Base-by-base conservation (phyloP, 2,113 vertebrate species). In the Lathamus discolor region DNA sequence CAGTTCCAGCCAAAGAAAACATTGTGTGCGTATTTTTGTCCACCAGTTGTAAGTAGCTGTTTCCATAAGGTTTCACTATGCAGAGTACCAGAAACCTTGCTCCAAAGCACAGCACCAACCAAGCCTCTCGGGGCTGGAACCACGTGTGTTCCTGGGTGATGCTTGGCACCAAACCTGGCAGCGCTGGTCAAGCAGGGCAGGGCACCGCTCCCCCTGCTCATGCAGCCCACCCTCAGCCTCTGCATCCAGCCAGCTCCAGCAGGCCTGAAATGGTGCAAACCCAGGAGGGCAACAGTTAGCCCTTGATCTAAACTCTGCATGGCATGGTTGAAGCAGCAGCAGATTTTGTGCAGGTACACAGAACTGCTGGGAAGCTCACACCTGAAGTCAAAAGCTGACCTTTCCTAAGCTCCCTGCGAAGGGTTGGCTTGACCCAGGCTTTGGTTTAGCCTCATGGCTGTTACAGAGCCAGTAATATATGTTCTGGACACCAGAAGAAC, bases 61-160 rank as follows among this genome's bases (percentile, higher is more conserved):
- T 72, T 51, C 83, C 19, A 6, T 28, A 24, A 2, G 31, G 31
- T 64, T 44, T 69, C 70, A n/a, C 16, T 17, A 11, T 10, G 14
- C 20, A 3, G 35, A 14, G 11, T 14, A 44, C 24, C 73, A 77
- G 72, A 70, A 41, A 61, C 35, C 48, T 55, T 44, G 7, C 44
- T 25, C 19, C 46, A 39, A 49, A 37, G 31, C 35, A 37, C 46
- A 35, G 39, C 55, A 35, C 24, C 31, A 70, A 57, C 8, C 37
- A 31, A 23, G 66, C 20, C 16, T 22, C 46, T 41, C 1, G 1
- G 8, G n/a, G 17, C 6, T 27, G 25, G 19, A 28, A 33, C 37
- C 15, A n/a, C 1, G 0, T 2, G 7, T 9, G 10, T 33, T 44
- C 44, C 43, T 35, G 23, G 37, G 31, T 13, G 11, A 44, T 17